Evolutionary conservation across 2,113 vertebrate species (phyloP), one percentile per base, ranked within the genome.

Genomic region (Gallinago undulata): DNA sequence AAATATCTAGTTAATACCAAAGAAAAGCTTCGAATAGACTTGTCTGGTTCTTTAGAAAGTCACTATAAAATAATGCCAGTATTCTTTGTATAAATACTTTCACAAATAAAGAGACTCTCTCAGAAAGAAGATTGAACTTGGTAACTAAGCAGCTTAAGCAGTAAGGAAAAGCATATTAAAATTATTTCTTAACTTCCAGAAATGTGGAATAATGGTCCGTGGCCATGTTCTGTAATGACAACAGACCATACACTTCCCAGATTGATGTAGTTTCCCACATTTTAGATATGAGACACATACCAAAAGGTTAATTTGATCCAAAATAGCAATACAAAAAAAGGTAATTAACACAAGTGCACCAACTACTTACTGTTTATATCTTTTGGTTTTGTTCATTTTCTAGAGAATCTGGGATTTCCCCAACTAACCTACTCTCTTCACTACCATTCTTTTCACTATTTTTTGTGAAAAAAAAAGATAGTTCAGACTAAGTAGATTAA

Each of bases 1-100:
- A 98, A 98, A 97, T 95, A 96, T 97, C 96, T 96, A 97, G 97
- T 97, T 97, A 98, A 97, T 95, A 89, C 97, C 94, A 96, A 98
- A 98, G 96, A 98, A 98, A 98, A 97, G 95, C 97, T 97, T 97
- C 94, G 89, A 98, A 97, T 92, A 97, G 96, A 96, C 95, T 97
- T 96, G 96, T 96, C 96, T 94, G 55, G 93, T 89, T 97, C 97
- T 97, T 98, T 97, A 97, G 89, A 97, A 98, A 98, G 78, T 95
- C 94, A 78, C 93, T 86, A 88, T 97, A 97, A 98, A 98, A 98
- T 97, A 98, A 98, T 97, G 86, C 95, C 23, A 19, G 70, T 96
- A 88, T 97, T 94, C 94, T 95, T 89, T 95, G 77, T 97, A 96
- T 50, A 93, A 97, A 93, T 94, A 87, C 83, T 96, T 95, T 83